Base-by-base conservation (phyloP, 1,140 invertebrate species). In the Paramacrobiotus metropolitanus region DNA sequence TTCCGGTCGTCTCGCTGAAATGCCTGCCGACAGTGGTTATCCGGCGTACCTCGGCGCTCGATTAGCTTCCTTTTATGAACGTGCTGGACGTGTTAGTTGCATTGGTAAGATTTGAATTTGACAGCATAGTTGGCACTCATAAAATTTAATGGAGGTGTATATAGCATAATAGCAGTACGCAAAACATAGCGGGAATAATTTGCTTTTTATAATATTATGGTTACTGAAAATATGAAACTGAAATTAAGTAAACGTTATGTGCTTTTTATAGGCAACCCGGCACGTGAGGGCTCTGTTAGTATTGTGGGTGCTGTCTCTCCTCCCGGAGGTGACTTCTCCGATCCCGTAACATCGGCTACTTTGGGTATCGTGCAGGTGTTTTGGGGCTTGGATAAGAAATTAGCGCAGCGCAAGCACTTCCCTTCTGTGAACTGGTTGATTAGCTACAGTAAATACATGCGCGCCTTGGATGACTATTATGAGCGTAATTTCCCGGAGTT, bases 381-480 rank as follows among this genome's bases (percentile, higher is more conserved):
- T 78, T 99, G 94, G 94, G 95, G 95, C 68, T 78, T 99, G 67
- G 95, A 99, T 73, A 99, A 99, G 75, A 98, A 98, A 74, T 78
- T 99, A 59, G 95, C 95, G 1, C 95, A 99, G 76, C 80, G 95
- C 64, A 99, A 99, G 76, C 95, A 99, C 77, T 99, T 99, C 80
- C 95, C 95, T 40, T 97, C 93, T 62, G 91, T 99, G 73, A 99
- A 99, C 76, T 99, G 95, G 95, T 81, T 98, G 61, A 97, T 98
- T 73, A 96, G 91, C 0, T 98, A 98, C 81, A 87, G 87, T 75
- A 99, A 99, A 79, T 99, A 99, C 76, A 87, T 89, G 76, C 82
- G 92, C 66, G 91, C 93, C 61, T 77, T 99, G 65, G 94, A 99
- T 71, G 94, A 98, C 70, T 98, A 92, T 77, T 99, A 98, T 74